Evolutionary conservation across 2,888 invertebrate species (phyloP).

Genomic region (Cephus spinipes): DNA sequence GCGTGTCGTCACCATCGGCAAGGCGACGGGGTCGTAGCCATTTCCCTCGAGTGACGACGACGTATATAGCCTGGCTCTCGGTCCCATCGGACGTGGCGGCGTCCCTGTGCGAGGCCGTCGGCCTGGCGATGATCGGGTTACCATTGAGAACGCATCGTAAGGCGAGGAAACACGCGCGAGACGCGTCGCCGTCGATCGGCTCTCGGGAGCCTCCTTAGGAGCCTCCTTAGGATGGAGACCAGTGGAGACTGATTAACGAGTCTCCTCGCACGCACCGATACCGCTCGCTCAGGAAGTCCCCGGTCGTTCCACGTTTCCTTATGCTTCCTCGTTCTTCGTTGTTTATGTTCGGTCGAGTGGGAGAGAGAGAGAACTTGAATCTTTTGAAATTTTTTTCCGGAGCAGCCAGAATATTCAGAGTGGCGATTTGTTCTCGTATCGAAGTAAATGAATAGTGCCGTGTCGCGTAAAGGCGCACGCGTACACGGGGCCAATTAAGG

Average conservation of each 20-base stretch:
- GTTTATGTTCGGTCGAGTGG: not conserved
- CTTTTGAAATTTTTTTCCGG: not conserved
- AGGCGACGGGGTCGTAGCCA: not conserved
- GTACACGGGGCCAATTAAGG: conserved; percentile 42
- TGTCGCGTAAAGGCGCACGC: conserved; percentile 13
- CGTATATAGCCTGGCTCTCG: not conserved
- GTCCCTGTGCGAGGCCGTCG: too few relatives aligned
- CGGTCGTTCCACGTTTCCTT: not conserved
- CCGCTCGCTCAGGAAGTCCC: conserved; percentile 31
- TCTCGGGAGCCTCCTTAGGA: not conserved
- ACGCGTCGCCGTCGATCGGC: not conserved
- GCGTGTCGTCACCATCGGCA: not conserved
- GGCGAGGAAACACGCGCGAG: not conserved
- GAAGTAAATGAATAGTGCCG: not conserved
- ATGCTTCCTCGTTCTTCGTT: not conserved
- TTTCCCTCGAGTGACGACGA: not conserved
- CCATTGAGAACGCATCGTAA: not conserved
- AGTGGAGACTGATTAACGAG: conserved; percentile 26
- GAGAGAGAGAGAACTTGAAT: not conserved
- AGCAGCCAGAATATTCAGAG: not conserved
- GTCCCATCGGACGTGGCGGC: not conserved
- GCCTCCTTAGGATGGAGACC: not conserved
- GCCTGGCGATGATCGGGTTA: not conserved
- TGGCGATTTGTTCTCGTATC: not conserved
- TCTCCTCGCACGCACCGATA: conserved; percentile 29